A percentile compares a stretch with the other conserved stretches of the same genome.
These are phyloP conservation scores for Tetramorium simillimum DNA, from an alignment of 1,140 invertebrate genomes.

Conservation along the genomic window DNA sequence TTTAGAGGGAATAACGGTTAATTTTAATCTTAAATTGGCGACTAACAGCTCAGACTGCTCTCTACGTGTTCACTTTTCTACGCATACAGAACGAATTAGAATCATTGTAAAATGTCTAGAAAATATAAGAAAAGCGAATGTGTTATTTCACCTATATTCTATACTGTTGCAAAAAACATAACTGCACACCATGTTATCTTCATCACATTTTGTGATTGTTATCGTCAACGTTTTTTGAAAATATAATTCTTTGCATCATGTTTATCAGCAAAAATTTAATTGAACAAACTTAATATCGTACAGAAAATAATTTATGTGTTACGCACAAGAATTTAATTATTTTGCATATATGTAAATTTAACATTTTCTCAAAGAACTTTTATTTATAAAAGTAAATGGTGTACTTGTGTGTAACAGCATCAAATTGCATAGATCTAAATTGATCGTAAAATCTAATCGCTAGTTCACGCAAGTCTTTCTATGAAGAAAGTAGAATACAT, in stretches of 20 bases:
- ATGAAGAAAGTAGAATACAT: constrained; percentile 61
- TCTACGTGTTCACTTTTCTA: constrained; percentile 23
- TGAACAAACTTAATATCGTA: neutral
- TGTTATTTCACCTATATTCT: neutral
- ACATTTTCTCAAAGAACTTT: neutral
- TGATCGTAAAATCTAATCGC: constrained; percentile 63
- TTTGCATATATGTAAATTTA: neutral
- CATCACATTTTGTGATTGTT: neutral
- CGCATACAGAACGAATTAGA: constrained; percentile 4
- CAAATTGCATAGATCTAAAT: constrained; percentile 49
- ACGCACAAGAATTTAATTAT: neutral
- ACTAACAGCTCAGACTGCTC: constrained; percentile 18
- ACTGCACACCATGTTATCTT: neutral
- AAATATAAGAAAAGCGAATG: neutral
- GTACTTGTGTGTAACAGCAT: neutral
- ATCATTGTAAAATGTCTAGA: neutral
- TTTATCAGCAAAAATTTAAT: neutral
- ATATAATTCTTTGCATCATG: neutral
- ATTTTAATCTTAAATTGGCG: neutral
- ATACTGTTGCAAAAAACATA: neutral
- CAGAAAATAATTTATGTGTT: neutral
- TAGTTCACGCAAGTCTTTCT: constrained; percentile 66
- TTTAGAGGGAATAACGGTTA: neutral
- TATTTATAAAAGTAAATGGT: neutral
- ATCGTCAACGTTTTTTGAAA: neutral